Percentiles rank a stretch among this genome's conserved stretches.
phyloP scores from a whole-genome alignment of 1,140 invertebrate genomes.

The Pentalonia nigronervosa region DNA sequence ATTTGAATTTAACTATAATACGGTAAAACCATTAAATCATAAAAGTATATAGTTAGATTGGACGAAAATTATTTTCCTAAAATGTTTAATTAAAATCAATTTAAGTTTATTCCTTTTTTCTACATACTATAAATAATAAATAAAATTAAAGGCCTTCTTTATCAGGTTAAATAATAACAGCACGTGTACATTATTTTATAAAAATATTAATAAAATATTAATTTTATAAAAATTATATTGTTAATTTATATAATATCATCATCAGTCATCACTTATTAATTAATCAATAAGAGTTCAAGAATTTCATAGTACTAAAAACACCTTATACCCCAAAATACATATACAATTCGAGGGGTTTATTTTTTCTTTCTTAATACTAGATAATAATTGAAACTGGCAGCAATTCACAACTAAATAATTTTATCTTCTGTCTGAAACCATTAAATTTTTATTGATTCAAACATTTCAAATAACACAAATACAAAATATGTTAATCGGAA shows the following conservation, averaged over 20 bases:
- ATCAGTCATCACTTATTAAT: neutral
- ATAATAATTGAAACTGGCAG: neutral
- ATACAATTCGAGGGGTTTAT: neutral
- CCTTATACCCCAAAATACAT: neutral
- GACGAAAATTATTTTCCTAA: too few species aligned
- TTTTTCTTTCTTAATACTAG: neutral
- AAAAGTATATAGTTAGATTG: too few species aligned
- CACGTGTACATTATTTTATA: too few species aligned
- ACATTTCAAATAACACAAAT: neutral
- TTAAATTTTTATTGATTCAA: slow-evolving; percentile 26
- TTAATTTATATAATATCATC: neutral
- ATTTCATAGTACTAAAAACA: neutral
- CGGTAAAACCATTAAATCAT: too few species aligned
- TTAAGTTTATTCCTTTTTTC: too few species aligned
- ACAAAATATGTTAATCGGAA: neutral
- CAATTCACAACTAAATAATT: neutral
- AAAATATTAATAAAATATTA: too few species aligned
- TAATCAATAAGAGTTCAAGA: neutral
- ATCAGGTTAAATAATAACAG: too few species aligned
- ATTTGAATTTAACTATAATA: too few species aligned
- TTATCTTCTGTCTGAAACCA: neutral
- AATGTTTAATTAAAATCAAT: too few species aligned
- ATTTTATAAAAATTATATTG: neutral
- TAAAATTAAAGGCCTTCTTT: too few species aligned
- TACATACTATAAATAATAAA: too few species aligned